Conservation (phyloP, 2,888 invertebrate genomes). For the Dendrolimus houi region DNA sequence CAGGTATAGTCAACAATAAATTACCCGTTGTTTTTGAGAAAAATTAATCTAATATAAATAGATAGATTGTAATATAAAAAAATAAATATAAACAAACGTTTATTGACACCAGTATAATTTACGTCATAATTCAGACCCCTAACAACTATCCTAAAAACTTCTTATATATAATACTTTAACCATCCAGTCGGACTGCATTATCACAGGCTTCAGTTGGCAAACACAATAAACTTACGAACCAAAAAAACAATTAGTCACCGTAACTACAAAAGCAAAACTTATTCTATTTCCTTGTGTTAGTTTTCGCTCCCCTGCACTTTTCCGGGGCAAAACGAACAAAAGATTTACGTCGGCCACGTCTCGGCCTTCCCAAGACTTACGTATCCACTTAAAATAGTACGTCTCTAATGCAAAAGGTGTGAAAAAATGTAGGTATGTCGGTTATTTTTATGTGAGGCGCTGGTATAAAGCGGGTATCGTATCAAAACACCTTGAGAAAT, state of each 20-base stretch:
- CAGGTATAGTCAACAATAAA: too few species aligned
- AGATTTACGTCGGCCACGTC: conserved; percentile 55
- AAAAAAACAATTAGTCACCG: conserved; percentile 55
- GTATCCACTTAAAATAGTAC: conserved; percentile 12
- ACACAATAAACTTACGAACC: too few species aligned
- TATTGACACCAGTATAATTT: too few species aligned
- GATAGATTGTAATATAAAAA: too few species aligned
- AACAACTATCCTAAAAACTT: too few species aligned
- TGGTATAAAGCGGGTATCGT: neutral
- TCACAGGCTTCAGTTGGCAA: too few species aligned
- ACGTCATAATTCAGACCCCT: too few species aligned
- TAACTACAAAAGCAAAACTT: conserved; percentile 38
- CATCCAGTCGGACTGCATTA: too few species aligned
- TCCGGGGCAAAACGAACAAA: conserved; percentile 50
- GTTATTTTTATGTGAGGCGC: neutral
- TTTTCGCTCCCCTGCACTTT: conserved; percentile 62
- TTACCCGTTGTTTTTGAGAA: too few species aligned
- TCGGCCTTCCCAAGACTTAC: conserved; percentile 37
- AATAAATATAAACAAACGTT: too few species aligned
- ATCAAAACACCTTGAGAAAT: neutral
- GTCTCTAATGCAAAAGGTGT: conserved; percentile 18
- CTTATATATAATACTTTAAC: too few species aligned
- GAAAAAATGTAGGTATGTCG: conserved; percentile 3
- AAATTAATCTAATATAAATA: too few species aligned
- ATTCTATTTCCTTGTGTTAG: conserved; percentile 53